Evolutionary conservation across 2,888 invertebrate species (phyloP).

Genomic region (Lasioglossum calceatum): DNA sequence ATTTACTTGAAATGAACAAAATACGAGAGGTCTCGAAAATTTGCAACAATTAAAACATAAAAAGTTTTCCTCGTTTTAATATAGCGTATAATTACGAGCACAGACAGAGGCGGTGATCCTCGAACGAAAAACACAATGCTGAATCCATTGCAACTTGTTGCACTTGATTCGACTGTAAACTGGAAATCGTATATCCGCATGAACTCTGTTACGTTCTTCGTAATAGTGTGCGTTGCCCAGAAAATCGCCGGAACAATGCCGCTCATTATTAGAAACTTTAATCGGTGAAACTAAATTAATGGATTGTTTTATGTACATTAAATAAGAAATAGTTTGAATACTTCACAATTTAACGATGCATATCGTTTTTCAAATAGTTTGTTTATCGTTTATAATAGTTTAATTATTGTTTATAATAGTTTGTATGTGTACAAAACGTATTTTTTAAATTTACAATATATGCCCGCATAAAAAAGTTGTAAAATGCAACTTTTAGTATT

Average conservation of each 20-base stretch:
- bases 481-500: too few species aligned
- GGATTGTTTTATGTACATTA: too few species aligned
- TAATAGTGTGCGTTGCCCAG: slow-evolving; percentile 31
- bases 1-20: not conserved
- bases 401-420: too few species aligned
- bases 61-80: slow-evolving; percentile 28
- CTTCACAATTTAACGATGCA: too few species aligned
- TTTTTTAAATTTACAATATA: too few species aligned
- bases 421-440: too few species aligned
- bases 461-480: too few species aligned
- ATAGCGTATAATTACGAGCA: slow-evolving; percentile 37
- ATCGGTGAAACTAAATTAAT: not conserved
- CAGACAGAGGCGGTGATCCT: slow-evolving; percentile 27
- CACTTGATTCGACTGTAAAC: slow-evolving; percentile 56
- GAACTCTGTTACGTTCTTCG: slow-evolving; percentile 49
- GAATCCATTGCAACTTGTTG: slow-evolving; percentile 69
- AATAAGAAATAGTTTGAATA: too few species aligned
- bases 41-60: not conserved
- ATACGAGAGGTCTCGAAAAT: not conserved
- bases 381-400: not conserved
- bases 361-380: not conserved
- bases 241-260: not conserved
- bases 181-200: slow-evolving; percentile 51
- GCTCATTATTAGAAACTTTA: not conserved
- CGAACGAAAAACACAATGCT: slow-evolving; percentile 39